Base-by-base conservation (phyloP, 2,888 invertebrate species). In the Melieria omissa region DNA sequence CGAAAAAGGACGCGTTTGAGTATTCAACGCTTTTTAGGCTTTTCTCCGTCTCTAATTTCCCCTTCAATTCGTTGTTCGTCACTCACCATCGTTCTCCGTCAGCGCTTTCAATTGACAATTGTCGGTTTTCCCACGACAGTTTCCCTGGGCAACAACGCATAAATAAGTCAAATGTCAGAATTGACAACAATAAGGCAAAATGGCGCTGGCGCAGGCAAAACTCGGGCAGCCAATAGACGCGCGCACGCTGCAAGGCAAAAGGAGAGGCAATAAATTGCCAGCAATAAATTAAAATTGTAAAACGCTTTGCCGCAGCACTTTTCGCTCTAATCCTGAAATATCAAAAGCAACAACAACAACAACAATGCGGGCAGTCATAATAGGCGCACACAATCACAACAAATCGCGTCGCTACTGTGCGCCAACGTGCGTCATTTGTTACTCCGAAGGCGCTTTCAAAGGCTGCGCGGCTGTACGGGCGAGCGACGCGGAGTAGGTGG, bases 121-220 rank as follows among this genome's bases (percentile, higher is more conserved):
- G 29, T 29, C 29, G 2, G 29, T 29, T 29, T 29, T 29, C 29
- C 29, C 29, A 29, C 29, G 29, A 29, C 29, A 29, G 2, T 29
- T 29, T 29, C 29, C 29, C 29, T 29, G 29, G 29, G 29, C 29
- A 29, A 29, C 29, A 3, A 29, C 29, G 29, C 12, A 67, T 67
- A 67, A 67, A 67, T 60, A 67, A 60, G 57, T 67, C 60, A 67
- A 67, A 67, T 52, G 60, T 52, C 67, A 49, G 60, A 58, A 55
- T 42, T 42, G n/a, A n/a, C 42, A 49, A 49, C 10, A 41, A 58
- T 5, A n/a, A 66, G 16, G 12, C 58, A 5, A 41, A 47, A 67
- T 42, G 42, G 14, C n/a, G 29, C 64, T 5, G 4, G n/a, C 12
- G 16, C 47, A 67, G 60, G 14, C 60, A 60, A 67, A 61, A 60